Conservation (phyloP, 2,888 invertebrate species). For the Pinctada fucata region DNA sequence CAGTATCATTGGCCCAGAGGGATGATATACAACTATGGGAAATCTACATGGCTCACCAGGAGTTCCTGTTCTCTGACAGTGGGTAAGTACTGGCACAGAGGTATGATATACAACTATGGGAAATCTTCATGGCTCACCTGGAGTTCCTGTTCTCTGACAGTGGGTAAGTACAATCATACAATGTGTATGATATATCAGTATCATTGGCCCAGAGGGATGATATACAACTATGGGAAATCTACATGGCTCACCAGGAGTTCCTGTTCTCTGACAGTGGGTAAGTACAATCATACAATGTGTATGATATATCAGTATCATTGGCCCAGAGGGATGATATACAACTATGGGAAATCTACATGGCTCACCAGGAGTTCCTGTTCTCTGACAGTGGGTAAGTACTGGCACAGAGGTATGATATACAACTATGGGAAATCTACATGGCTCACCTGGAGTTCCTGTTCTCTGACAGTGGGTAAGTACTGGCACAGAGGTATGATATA, state of each 20-base stretch:
- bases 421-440: too few relatives aligned
- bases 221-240: slow-evolving; percentile 77
- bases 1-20: slow-evolving; percentile 77
- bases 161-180: slow-evolving; percentile 72
- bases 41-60: slow-evolving; percentile 76
- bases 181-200: slow-evolving; percentile 77
- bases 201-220: slow-evolving; percentile 77
- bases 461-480: too few relatives aligned
- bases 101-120: slow-evolving; percentile 77
- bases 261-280: slow-evolving; percentile 76
- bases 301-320: too few relatives aligned
- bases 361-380: too few relatives aligned
- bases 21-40: slow-evolving; percentile 78
- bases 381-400: too few relatives aligned
- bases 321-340: too few relatives aligned
- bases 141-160: slow-evolving; percentile 76
- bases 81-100: slow-evolving; percentile 76
- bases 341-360: too few relatives aligned
- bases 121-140: slow-evolving; percentile 77
- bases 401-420: too few relatives aligned
- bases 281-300: too few relatives aligned
- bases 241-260: slow-evolving; percentile 76
- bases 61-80: slow-evolving; percentile 75
- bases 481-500: too few relatives aligned
- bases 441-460: too few relatives aligned